Percentiles rank a stretch among this genome's conserved stretches.
Evolutionary conservation across 2,888 invertebrate genomes (phyloP).

Genomic region (Busseola fusca): DNA sequence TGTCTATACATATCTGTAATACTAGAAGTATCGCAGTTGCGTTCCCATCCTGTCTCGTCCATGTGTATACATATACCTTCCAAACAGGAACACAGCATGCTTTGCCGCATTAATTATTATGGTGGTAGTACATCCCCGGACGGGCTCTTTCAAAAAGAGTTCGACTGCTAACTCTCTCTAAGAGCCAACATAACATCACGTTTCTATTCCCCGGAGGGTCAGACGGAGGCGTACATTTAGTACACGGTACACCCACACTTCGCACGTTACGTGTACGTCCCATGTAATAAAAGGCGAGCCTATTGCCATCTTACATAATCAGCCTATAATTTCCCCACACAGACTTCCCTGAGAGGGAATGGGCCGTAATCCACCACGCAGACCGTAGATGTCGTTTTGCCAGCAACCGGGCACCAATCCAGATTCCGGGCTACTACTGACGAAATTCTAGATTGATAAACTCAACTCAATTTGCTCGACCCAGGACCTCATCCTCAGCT

Average conservation of each 20-base stretch:
- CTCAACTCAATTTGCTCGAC: not conserved
- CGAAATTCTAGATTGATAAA: not conserved
- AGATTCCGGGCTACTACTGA: not conserved
- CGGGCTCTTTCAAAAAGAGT: not conserved
- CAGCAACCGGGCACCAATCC: not conserved
- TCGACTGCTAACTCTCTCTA: no score
- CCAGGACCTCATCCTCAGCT: not conserved
- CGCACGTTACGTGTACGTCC: not conserved
- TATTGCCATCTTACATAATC: not conserved
- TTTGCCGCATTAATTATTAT: not conserved
- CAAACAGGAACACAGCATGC: no score
- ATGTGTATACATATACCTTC: no score
- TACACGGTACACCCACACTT: no score
- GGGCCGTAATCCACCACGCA: no score
- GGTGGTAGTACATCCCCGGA: not conserved
- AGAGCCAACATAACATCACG: no score
- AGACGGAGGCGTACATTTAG: not conserved
- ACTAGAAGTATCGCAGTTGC: not conserved
- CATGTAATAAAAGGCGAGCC: not conserved
- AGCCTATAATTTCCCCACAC: no score
- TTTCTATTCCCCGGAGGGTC: no score
- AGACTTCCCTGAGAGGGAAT: no score
- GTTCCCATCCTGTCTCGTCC: not conserved
- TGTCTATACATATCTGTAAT: not conserved
- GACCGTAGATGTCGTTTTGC: no score